Conservation (phyloP, 2,797 vertebrate genomes). For the Margarornis squamiger region DNA sequence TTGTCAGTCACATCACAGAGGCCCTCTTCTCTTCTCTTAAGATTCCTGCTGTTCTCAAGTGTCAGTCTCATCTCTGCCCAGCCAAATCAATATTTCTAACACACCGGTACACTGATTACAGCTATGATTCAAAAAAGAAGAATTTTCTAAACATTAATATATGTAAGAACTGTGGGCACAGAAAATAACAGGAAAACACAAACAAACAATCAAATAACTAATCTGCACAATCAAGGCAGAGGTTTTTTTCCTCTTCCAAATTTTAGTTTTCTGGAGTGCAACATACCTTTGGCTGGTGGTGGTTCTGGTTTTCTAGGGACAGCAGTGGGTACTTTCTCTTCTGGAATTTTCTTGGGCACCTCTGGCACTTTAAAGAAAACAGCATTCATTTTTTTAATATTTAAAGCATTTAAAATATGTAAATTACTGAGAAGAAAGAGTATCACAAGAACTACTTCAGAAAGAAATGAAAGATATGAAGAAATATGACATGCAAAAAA, state of each 20-base stretch:
- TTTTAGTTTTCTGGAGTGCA: neutral
- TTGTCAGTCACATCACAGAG: neutral
- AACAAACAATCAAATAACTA: neutral
- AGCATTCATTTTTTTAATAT: conserved; percentile 48
- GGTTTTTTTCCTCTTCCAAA: neutral
- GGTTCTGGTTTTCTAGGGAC: conserved; percentile 46
- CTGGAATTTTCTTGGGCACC: conserved; percentile 74
- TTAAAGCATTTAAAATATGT: neutral
- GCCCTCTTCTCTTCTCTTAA: neutral
- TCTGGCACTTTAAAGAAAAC: conserved; percentile 80
- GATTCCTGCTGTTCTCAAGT: neutral
- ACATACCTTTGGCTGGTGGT: conserved; percentile 63
- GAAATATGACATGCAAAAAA: neutral
- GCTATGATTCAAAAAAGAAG: neutral
- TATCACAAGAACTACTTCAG: neutral
- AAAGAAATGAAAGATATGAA: conserved; percentile 53
- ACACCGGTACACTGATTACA: neutral
- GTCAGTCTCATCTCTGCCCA: neutral
- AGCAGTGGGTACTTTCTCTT: conserved; percentile 50
- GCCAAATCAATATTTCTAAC: neutral
- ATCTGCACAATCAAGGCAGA: neutral
- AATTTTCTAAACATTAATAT: neutral
- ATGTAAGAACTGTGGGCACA: neutral
- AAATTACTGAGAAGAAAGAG: neutral
- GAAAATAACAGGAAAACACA: neutral